These are phyloP conservation scores for Xyrichtys novacula DNA, from an alignment of 2,797 vertebrate genomes.

Conservation along the genomic window DNA sequence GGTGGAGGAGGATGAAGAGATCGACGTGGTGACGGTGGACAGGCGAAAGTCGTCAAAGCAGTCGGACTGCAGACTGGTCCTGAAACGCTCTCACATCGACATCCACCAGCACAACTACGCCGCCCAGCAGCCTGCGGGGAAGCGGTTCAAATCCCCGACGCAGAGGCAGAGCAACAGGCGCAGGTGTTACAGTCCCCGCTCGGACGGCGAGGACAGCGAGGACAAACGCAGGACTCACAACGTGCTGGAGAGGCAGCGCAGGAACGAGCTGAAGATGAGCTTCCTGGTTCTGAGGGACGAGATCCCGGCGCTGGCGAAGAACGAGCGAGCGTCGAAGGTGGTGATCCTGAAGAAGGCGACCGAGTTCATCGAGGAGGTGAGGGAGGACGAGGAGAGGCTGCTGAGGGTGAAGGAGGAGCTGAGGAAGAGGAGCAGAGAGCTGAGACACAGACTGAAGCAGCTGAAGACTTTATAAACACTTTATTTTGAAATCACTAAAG, in stretches of 20 bases:
- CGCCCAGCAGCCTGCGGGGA: conserved; percentile 82
- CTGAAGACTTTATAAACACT: conserved; percentile 75
- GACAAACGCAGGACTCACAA: conserved; percentile 94
- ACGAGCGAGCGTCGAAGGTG: conserved; percentile 92
- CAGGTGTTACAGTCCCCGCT: conserved; percentile 35
- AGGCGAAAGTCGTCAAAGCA: conserved; percentile 67
- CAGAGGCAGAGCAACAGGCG: neutral
- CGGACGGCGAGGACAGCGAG: conserved; percentile 79
- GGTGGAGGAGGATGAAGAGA: conserved; percentile 88
- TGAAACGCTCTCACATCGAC: conserved; percentile 91
- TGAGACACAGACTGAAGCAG: conserved; percentile 89
- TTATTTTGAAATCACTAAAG: neutral
- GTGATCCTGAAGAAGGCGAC: conserved; percentile 92
- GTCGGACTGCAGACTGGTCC: conserved; percentile 71
- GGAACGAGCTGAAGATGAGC: conserved; percentile 92
- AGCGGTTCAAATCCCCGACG: neutral
- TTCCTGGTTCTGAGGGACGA: conserved; percentile 91
- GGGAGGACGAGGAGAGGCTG: conserved; percentile 88
- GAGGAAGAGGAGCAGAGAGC: conserved; percentile 86
- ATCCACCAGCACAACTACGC: conserved; percentile 96
- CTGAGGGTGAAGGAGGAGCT: conserved; percentile 85
- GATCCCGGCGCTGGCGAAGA: conserved; percentile 90
- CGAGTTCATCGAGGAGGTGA: conserved; percentile 85
- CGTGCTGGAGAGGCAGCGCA: conserved; percentile 92
- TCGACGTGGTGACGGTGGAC: conserved; percentile 93